phyloP scores from a whole-genome alignment of 2,888 invertebrate genomes.

The Rugalucina vietnamica region DNA sequence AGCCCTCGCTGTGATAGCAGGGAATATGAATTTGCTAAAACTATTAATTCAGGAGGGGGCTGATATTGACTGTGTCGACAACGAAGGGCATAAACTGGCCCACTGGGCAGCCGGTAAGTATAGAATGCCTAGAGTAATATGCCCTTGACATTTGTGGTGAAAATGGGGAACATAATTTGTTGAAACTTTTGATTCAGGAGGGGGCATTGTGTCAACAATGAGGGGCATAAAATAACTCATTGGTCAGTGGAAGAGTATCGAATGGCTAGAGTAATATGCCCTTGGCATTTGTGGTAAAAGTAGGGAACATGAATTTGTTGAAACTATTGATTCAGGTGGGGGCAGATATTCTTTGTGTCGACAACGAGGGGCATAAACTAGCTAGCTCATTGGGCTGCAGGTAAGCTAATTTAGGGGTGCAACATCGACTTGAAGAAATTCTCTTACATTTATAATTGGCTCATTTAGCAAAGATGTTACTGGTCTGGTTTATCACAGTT shows the following conservation, averaged over 20 bases:
- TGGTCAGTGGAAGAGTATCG: constrained; percentile 98
- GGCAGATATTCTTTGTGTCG: constrained; percentile 95
- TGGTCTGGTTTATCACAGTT: too few species aligned
- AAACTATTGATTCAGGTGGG: constrained; percentile 94
- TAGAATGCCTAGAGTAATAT: too few species aligned
- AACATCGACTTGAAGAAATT: too few species aligned
- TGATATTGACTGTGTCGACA: constrained; percentile 94
- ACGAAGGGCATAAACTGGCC: constrained; percentile 96
- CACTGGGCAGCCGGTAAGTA: constrained; percentile 98
- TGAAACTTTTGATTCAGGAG: constrained; percentile 93
- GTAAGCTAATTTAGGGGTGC: too few species aligned
- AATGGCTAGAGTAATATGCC: too few species aligned
- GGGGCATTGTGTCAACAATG: constrained; percentile 96
- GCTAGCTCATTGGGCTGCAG: constrained; percentile 99
- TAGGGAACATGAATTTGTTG: constrained; percentile 84
- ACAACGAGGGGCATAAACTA: constrained; percentile 98
- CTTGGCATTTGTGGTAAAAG: constrained; percentile 91
- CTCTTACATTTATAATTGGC: too few species aligned
- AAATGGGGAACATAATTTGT: constrained; percentile 80
- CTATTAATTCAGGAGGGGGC: constrained; percentile 94
- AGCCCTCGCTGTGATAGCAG: constrained; percentile 91
- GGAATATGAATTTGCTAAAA: constrained; percentile 86
- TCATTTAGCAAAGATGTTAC: too few species aligned
- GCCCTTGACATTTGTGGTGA: constrained; percentile 96
- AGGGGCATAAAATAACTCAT: constrained; percentile 97